phyloP scores from a whole-genome alignment of 2,113 vertebrate genomes.

The Tachysurus vachellii region DNA sequence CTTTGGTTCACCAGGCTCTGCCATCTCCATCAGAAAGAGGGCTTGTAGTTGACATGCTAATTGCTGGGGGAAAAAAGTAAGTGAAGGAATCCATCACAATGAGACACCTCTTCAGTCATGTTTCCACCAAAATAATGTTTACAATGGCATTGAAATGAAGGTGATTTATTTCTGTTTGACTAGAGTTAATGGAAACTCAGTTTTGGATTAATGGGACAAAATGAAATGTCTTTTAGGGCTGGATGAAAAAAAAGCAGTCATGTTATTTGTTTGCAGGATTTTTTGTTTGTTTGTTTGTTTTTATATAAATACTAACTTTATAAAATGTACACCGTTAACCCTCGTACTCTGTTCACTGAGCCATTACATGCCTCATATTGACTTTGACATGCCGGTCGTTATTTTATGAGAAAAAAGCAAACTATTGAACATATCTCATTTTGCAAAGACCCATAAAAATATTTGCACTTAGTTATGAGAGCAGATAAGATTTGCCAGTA shows the following conservation, averaged over 20 bases:
- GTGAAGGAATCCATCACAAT: constrained; percentile 56
- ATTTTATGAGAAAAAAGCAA: not conserved
- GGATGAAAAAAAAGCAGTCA: not conserved
- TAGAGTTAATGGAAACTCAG: not conserved
- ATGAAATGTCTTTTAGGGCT: not conserved
- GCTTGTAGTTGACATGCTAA: constrained; percentile 59
- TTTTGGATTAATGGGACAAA: not conserved
- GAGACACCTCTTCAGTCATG: constrained; percentile 48
- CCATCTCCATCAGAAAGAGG: constrained; percentile 55
- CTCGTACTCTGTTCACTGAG: not conserved
- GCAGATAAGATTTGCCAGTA: not conserved
- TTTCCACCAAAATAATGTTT: constrained; percentile 56
- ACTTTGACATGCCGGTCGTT: not conserved
- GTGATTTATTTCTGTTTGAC: constrained; percentile 43
- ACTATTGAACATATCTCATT: not conserved
- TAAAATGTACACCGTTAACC: not conserved
- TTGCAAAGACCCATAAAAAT: not conserved
- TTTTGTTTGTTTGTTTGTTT: not conserved
- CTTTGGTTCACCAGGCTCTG: constrained; percentile 44
- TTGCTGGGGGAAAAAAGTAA: constrained; percentile 53
- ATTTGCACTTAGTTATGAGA: not conserved
- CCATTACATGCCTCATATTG: not conserved
- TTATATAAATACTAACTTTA: not conserved
- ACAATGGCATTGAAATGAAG: constrained; percentile 46
- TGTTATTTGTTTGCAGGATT: not conserved